Evolutionary conservation across 2,113 vertebrate genomes (phyloP).

Genomic region (Cettia cetti): DNA sequence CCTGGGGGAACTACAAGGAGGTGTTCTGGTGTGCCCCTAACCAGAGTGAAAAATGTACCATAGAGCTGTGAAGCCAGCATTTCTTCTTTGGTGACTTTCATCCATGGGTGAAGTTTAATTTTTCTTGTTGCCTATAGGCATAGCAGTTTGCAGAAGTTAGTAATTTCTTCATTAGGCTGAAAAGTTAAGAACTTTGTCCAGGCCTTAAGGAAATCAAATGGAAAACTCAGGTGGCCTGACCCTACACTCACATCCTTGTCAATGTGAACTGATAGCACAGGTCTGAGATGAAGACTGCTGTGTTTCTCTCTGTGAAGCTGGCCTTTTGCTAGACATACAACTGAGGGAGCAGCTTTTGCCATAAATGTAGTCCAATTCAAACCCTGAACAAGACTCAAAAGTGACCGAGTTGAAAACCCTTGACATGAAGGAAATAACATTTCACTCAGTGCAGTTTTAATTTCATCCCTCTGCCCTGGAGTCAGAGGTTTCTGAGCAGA

Average conservation of each 20-base stretch:
- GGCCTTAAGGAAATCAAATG: slow-evolving; percentile 30
- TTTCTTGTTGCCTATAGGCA: slow-evolving; percentile 16
- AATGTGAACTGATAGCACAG: background rate
- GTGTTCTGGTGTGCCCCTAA: background rate
- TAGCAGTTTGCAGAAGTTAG: slow-evolving; percentile 7
- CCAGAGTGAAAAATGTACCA: background rate
- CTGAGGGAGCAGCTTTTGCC: slow-evolving; percentile 40
- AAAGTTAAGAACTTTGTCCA: slow-evolving; percentile 32
- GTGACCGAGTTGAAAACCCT: slow-evolving; percentile 39
- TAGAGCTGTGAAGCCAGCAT: background rate
- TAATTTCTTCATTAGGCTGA: slow-evolving; percentile 7
- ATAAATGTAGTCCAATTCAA: slow-evolving; percentile 45
- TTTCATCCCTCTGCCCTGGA: slow-evolving; percentile 44
- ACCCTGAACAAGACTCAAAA: slow-evolving; percentile 42
- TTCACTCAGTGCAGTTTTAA: slow-evolving; percentile 34
- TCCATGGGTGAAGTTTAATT: background rate
- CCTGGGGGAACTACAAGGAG: rapidly evolving
- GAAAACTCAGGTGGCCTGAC: slow-evolving; percentile 37
- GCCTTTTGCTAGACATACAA: slow-evolving; percentile 43
- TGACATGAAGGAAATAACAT: slow-evolving; percentile 58
- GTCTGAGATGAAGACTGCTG: slow-evolving; percentile 38
- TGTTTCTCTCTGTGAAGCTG: slow-evolving; percentile 43
- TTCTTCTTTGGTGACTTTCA: background rate
- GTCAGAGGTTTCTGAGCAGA: slow-evolving; percentile 34
- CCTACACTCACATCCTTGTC: background rate